phyloP scores from a whole-genome alignment of 2,797 vertebrate genomes.

The Helicolenus hilgendorfi region DNA sequence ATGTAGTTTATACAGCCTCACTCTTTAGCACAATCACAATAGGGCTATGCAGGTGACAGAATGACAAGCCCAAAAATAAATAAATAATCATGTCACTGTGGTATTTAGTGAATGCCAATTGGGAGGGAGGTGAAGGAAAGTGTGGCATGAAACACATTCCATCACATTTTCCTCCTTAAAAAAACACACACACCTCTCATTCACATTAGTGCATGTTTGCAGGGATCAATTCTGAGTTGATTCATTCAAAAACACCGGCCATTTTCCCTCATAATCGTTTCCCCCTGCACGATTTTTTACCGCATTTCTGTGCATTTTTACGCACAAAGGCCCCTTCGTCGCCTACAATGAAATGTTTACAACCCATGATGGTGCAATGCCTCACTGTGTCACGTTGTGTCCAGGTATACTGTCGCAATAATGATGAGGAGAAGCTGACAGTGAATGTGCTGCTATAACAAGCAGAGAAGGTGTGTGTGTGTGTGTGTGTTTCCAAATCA shows the following conservation, averaged over 20 bases:
- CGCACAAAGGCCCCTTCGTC: constrained; percentile 51
- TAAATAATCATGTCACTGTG: constrained; percentile 1
- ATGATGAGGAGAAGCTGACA: constrained; percentile 49
- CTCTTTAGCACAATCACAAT: neutral
- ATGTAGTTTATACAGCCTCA: neutral
- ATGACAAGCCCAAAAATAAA: neutral
- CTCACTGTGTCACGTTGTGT: constrained; percentile 74
- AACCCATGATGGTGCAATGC: constrained; percentile 77
- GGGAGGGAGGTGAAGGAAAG: neutral
- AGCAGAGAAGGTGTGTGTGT: constrained; percentile 3
- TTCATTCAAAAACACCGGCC: constrained; percentile 52
- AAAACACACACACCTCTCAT: neutral
- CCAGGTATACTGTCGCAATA: constrained; percentile 65
- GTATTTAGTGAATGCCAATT: constrained; percentile 4
- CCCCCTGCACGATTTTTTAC: constrained; percentile 58
- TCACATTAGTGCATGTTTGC: constrained; percentile 3
- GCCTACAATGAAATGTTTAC: constrained; percentile 81
- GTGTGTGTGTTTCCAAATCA: constrained; percentile 19
- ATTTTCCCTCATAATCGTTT: constrained; percentile 1
- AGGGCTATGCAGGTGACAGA: neutral
- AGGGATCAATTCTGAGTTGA: neutral
- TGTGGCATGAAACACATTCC: constrained; percentile 67
- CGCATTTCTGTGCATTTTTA: constrained; percentile 71
- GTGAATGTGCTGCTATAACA: constrained; percentile 10
- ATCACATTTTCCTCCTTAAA: constrained; percentile 50